These are phyloP conservation scores for Falco biarmicus DNA, from an alignment of 2,797 vertebrate species.

Conservation along the genomic window DNA sequence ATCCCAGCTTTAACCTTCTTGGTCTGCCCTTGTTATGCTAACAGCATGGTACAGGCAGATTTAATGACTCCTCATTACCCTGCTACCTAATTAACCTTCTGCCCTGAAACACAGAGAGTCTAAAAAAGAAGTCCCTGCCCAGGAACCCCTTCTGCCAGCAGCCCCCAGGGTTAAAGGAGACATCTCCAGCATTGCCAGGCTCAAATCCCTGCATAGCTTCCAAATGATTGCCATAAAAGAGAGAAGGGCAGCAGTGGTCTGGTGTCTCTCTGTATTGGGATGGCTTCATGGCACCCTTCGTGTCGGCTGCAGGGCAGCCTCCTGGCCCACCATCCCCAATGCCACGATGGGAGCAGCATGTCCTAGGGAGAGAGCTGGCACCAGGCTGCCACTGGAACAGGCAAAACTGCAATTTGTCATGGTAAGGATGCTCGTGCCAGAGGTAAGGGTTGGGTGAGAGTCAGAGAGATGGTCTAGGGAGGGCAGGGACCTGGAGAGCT, in stretches of 20 bases:
- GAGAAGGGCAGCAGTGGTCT: background rate
- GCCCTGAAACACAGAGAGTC: slow-evolving; percentile 20
- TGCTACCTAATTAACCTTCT: slow-evolving; percentile 73
- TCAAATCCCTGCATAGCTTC: background rate
- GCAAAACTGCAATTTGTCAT: fast-evolving
- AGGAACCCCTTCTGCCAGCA: background rate
- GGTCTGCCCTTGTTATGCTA: slow-evolving; percentile 51
- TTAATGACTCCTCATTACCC: slow-evolving; percentile 66
- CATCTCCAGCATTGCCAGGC: background rate
- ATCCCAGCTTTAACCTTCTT: slow-evolving; percentile 24
- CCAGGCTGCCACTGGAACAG: background rate
- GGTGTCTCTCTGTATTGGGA: background rate
- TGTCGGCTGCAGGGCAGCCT: fast-evolving
- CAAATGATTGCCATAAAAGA: background rate
- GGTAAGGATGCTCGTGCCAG: background rate
- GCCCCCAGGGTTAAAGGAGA: background rate
- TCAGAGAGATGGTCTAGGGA: background rate
- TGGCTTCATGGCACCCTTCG: fast-evolving
- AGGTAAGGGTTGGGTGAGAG: background rate
- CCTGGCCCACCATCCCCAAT: fast-evolving
- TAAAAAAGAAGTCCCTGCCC: slow-evolving; percentile 24
- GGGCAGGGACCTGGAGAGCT: background rate
- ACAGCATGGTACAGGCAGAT: slow-evolving; percentile 36
- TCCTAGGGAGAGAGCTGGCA: background rate
- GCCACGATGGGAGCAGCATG: background rate